These are phyloP conservation scores for Perizoma flavofasciatum DNA, from an alignment of 2,888 invertebrate genomes.

Conservation along the genomic window DNA sequence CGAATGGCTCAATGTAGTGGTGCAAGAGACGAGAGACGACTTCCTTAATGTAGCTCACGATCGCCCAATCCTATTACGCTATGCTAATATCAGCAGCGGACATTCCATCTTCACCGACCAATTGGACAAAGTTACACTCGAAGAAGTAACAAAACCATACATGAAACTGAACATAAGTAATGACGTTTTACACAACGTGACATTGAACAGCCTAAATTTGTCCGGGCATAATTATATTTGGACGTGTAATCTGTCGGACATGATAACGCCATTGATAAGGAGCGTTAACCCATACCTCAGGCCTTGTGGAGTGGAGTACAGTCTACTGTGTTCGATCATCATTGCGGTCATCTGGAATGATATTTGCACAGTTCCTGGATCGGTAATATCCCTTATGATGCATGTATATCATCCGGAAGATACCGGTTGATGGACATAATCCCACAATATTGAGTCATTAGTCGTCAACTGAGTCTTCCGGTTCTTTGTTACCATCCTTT, in stretches of 20 bases:
- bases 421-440: too few relatives aligned
- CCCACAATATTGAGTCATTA: too few relatives aligned
- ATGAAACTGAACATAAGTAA: constrained; percentile 31
- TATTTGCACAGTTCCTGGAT: constrained; percentile 82
- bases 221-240: constrained; percentile 54
- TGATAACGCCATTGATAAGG: constrained; percentile 85
- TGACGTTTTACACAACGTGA: constrained; percentile 40
- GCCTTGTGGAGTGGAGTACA: constrained; percentile 93
- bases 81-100: constrained; percentile 62
- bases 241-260: constrained; percentile 76
- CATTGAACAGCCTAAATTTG: constrained; percentile 45
- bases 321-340: constrained; percentile 90
- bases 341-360: constrained; percentile 92
- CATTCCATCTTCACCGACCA: constrained; percentile 51
- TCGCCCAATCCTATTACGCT: constrained; percentile 59
- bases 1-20: constrained; percentile 95
- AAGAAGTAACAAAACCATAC: constrained; percentile 37
- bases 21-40: constrained; percentile 95
- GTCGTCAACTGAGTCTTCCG: too few relatives aligned
- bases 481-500: too few relatives aligned
- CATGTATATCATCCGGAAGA: too few relatives aligned
- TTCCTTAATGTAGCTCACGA: constrained; percentile 83
- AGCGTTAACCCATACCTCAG: constrained; percentile 90
- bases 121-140: constrained; percentile 52
- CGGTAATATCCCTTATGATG: constrained; percentile 47